Conservation (phyloP, 2,797 vertebrate species). For the Poecilia velifera region DNA sequence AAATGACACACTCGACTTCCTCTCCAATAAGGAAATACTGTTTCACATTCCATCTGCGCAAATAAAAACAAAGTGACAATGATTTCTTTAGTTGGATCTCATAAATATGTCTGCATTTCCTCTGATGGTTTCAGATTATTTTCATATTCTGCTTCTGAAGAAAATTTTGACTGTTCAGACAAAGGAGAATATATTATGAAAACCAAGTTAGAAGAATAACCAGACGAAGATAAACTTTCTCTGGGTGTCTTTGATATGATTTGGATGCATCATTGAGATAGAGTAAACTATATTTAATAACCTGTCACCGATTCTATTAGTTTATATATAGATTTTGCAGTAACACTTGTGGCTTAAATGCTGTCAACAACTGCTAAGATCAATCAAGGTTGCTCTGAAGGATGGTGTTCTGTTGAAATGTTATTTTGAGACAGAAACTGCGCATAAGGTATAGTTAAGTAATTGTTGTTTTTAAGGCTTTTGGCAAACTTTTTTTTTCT, state of each 20-base stretch:
- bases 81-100: constrained; percentile 12
- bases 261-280: neutral
- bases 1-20: constrained; percentile 47
- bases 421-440: neutral
- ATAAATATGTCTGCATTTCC: constrained; percentile 15
- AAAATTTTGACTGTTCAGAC: constrained; percentile 4
- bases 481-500: neutral
- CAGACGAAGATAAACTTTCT: neutral
- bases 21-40: constrained; percentile 29
- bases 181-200: neutral
- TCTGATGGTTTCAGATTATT: neutral
- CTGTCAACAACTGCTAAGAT: neutral
- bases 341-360: neutral
- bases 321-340: neutral
- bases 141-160: neutral
- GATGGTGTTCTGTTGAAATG: neutral
- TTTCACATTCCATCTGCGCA: constrained; percentile 29
- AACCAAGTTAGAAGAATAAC: neutral
- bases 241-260: neutral
- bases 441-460: neutral
- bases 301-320: neutral
- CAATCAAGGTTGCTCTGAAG: neutral
- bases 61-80: constrained; percentile 16
- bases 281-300: neutral
- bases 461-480: neutral